A percentile compares a stretch with the other conserved stretches of the same genome.
These are phyloP conservation scores for Hypomesus transpacificus DNA, from an alignment of 2,113 vertebrate species.

Conservation along the genomic window DNA sequence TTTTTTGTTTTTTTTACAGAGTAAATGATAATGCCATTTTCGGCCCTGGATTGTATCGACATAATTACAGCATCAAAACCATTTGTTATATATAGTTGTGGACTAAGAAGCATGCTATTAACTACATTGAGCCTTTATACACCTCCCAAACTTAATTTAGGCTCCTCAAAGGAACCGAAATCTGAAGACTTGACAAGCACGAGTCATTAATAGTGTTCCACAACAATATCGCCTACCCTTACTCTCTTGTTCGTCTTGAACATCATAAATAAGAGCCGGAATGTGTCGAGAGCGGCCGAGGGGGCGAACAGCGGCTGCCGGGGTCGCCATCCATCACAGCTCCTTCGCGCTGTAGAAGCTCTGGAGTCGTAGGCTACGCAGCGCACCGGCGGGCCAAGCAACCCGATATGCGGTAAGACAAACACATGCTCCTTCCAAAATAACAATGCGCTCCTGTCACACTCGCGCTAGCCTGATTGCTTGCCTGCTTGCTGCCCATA, in stretches of 20 bases:
- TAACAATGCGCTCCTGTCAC: slow-evolving; percentile 73
- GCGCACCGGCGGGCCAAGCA: slow-evolving; percentile 63
- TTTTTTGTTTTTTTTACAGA: too few species aligned
- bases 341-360: slow-evolving; percentile 44
- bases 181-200: slow-evolving; percentile 7
- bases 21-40: too few species aligned
- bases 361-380: slow-evolving; percentile 11
- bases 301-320: slow-evolving; percentile 41
- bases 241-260: slow-evolving; percentile 38
- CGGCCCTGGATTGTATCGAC: not conserved
- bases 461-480: slow-evolving; percentile 30
- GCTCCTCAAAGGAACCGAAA: slow-evolving; percentile 38
- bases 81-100: not conserved
- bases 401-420: slow-evolving; percentile 73
- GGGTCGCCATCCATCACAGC: slow-evolving; percentile 60
- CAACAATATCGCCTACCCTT: slow-evolving; percentile 38
- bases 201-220: slow-evolving; percentile 26
- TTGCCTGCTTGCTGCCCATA: slow-evolving; percentile 25
- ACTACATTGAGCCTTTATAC: too few species aligned
- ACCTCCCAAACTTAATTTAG: slow-evolving; percentile 30
- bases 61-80: not conserved
- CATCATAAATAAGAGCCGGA: slow-evolving; percentile 45
- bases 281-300: slow-evolving; percentile 23
- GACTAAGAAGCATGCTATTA: not conserved
- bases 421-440: slow-evolving; percentile 82